These are phyloP conservation scores for Leptinotarsa tumamoca DNA, from an alignment of 2,888 invertebrate genomes.

Conservation along the genomic window DNA sequence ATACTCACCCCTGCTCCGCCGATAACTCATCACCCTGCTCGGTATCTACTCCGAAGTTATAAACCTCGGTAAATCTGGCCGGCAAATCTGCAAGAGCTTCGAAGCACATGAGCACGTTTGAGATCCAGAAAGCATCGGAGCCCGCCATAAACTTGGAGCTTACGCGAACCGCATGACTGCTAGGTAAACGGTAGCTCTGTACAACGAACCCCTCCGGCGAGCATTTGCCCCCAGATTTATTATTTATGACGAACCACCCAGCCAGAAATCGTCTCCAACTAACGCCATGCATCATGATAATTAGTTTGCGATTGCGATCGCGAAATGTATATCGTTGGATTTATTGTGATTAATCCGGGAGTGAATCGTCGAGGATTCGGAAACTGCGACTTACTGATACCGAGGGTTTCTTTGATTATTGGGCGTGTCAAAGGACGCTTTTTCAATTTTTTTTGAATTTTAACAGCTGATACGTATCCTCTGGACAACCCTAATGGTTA, in stretches of 20 bases:
- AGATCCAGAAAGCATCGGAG: slow-evolving; percentile 63
- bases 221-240: slow-evolving; percentile 41
- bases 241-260: slow-evolving; percentile 49
- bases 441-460: too few relatives aligned
- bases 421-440: too few relatives aligned
- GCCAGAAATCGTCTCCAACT: slow-evolving; percentile 51
- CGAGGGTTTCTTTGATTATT: background rate
- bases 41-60: slow-evolving; percentile 59
- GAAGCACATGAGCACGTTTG: slow-evolving; percentile 62
- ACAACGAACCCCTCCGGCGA: slow-evolving; percentile 20
- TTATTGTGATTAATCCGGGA: slow-evolving; percentile 40
- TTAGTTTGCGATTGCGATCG: slow-evolving; percentile 50
- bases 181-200: slow-evolving; percentile 57
- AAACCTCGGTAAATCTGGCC: slow-evolving; percentile 64
- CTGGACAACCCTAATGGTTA: too few relatives aligned
- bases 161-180: slow-evolving; percentile 66
- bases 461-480: too few relatives aligned
- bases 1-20: slow-evolving; percentile 1
- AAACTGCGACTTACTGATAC: background rate
- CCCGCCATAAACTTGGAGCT: slow-evolving; percentile 66
- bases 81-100: slow-evolving; percentile 62
- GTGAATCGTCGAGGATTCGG: background rate
- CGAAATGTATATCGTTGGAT: slow-evolving; percentile 34
- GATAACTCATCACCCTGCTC: slow-evolving; percentile 18
- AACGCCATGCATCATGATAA: slow-evolving; percentile 51